A percentile compares a stretch with the other conserved stretches of the same genome.
Evolutionary conservation across 2,797 vertebrate genomes (phyloP).

Genomic region (Halcyon leucocephala): DNA sequence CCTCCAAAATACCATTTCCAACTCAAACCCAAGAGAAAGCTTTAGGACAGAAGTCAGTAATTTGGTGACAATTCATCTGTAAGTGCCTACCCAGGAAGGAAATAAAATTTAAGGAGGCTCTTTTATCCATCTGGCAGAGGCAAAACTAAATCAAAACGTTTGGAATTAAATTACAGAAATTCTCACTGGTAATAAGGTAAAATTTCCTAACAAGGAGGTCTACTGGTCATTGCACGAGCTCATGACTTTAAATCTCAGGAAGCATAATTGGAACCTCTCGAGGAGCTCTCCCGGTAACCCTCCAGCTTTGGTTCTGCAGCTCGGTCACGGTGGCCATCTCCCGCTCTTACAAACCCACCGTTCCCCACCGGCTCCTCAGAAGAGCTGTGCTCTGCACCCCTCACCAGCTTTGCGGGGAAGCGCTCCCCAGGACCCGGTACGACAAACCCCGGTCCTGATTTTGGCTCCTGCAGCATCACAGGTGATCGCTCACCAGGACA

Average conservation of each 20-base stretch:
- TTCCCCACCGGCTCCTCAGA: too few relatives aligned
- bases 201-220: background rate
- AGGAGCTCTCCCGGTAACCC: background rate
- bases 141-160: background rate
- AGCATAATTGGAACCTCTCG: rapidly evolving
- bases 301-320: rapidly evolving
- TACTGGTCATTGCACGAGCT: background rate
- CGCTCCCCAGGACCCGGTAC: background rate
- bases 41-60: background rate
- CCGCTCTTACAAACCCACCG: rapidly evolving
- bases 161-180: background rate
- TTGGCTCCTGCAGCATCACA: background rate
- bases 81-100: background rate
- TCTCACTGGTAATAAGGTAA: background rate
- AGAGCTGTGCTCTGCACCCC: too few relatives aligned
- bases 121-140: background rate
- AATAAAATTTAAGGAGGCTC: background rate
- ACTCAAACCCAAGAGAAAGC: rapidly evolving
- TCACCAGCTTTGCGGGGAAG: background rate
- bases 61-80: background rate
- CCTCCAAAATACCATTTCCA: background rate
- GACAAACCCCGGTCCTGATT: rapidly evolving
- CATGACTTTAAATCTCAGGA: rapidly evolving
- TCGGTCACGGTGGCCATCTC: background rate
- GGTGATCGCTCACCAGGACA: background rate